Evolutionary conservation across 1,140 invertebrate genomes (phyloP).

Genomic region (Listronotus bonariensis): DNA sequence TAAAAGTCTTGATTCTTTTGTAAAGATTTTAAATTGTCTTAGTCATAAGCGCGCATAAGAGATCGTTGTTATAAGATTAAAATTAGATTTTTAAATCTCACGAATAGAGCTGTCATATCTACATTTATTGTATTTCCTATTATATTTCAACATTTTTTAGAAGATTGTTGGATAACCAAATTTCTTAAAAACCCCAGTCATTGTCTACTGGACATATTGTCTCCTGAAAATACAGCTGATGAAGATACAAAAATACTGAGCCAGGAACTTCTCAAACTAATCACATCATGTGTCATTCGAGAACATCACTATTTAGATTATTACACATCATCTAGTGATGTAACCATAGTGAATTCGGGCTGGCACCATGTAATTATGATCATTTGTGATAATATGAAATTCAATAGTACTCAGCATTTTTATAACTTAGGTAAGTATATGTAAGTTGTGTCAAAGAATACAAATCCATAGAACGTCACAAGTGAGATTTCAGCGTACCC

Average conservation of each 20-base stretch:
- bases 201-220: conserved; percentile 43
- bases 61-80: not conserved
- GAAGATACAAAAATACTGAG: conserved; percentile 44
- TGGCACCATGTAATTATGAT: conserved; percentile 51
- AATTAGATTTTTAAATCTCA: too few species aligned
- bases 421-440: conserved; percentile 60
- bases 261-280: conserved; percentile 46
- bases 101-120: too few species aligned
- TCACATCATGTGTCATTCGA: conserved; percentile 44
- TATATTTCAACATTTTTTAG: conserved; percentile 7
- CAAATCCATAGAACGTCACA: too few species aligned
- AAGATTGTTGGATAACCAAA: conserved; percentile 44
- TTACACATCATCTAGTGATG: conserved; percentile 20
- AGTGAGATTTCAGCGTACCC: too few species aligned
- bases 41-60: not conserved
- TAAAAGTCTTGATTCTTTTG: too few species aligned
- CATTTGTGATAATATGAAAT: conserved; percentile 51
- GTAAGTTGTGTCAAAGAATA: too few species aligned
- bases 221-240: conserved; percentile 30
- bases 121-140: too few species aligned
- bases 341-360: not conserved
- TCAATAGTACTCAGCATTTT: conserved; percentile 57
- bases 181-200: conserved; percentile 48
- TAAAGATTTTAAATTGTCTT: too few species aligned
- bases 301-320: conserved; percentile 49